Conservation (phyloP, 2,113 vertebrate species). For the Calyptommatus sinebrachiatus region DNA sequence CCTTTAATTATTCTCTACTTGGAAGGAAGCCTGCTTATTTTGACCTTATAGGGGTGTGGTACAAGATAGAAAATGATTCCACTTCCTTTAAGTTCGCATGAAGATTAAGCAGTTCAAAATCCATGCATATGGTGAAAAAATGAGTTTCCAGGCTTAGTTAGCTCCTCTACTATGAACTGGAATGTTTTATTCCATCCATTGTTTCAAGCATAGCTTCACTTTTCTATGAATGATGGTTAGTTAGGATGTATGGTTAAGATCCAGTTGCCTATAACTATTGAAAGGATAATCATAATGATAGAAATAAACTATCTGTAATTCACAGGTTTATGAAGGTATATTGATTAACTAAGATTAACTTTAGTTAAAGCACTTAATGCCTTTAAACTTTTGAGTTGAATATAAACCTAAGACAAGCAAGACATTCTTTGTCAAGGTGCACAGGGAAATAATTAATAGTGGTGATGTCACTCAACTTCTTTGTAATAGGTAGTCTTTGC, state of each 20-base stretch:
- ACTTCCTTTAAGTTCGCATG: neutral
- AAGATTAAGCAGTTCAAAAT: neutral
- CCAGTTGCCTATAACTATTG: neutral
- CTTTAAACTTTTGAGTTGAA: too few relatives aligned
- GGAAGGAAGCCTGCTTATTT: slow-evolving; percentile 30
- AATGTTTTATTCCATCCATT: too few relatives aligned
- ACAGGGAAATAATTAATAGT: too few relatives aligned
- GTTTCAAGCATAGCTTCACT: neutral
- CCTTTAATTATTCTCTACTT: slow-evolving; percentile 1
- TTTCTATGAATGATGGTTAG: neutral
- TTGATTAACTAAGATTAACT: too few relatives aligned
- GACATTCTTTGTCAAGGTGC: too few relatives aligned
- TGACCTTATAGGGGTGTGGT: slow-evolving; percentile 15
- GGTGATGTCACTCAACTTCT: too few relatives aligned
- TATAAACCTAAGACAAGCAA: too few relatives aligned
- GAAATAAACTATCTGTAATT: neutral
- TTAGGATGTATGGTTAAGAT: neutral
- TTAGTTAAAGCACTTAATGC: too few relatives aligned
- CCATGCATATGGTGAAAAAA: neutral
- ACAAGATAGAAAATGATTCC: neutral
- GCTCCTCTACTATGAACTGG: neutral
- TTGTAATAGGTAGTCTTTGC: neutral
- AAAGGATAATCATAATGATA: neutral
- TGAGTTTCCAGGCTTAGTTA: neutral
- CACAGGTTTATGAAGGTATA: neutral